A percentile compares a stretch with the other conserved stretches of the same genome.
These are phyloP conservation scores for Geophilus truncorum DNA, from an alignment of 2,888 invertebrate species.

Conservation along the genomic window DNA sequence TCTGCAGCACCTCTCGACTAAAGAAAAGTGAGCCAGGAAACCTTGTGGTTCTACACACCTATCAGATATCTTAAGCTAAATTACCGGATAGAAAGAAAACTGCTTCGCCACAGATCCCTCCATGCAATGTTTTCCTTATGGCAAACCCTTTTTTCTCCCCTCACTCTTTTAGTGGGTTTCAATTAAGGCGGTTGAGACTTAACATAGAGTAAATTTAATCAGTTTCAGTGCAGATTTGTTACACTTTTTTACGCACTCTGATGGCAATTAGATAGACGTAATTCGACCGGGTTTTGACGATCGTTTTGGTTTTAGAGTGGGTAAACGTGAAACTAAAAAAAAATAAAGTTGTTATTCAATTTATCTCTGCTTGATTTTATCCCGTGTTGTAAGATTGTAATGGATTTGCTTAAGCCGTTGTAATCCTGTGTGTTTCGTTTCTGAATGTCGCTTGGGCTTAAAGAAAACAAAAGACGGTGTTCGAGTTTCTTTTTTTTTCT, in stretches of 20 bases:
- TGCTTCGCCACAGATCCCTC: neutral
- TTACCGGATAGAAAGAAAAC: conserved; percentile 12
- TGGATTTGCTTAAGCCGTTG: too few species aligned
- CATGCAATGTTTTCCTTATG: neutral
- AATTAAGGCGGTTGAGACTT: neutral
- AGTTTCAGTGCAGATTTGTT: neutral
- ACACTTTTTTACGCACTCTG: neutral
- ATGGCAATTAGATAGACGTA: neutral
- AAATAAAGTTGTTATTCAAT: too few species aligned
- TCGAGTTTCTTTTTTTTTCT: too few species aligned
- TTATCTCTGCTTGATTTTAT: too few species aligned
- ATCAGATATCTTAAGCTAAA: conserved; percentile 16
- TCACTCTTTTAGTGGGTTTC: neutral
- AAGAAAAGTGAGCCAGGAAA: conserved; percentile 8
- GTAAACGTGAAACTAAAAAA: neutral
- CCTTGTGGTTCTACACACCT: conserved; percentile 12
- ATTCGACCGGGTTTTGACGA: neutral
- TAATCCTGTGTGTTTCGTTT: too few species aligned
- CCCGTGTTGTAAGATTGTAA: too few species aligned
- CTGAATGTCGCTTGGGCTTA: too few species aligned
- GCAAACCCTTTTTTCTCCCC: neutral
- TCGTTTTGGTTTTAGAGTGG: neutral
- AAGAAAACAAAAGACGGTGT: too few species aligned
- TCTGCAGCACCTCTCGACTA: conserved; percentile 12
- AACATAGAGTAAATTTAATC: neutral